Base-by-base conservation (phyloP, 2,797 vertebrate genomes). In the Benthosema pterotum region DNA sequence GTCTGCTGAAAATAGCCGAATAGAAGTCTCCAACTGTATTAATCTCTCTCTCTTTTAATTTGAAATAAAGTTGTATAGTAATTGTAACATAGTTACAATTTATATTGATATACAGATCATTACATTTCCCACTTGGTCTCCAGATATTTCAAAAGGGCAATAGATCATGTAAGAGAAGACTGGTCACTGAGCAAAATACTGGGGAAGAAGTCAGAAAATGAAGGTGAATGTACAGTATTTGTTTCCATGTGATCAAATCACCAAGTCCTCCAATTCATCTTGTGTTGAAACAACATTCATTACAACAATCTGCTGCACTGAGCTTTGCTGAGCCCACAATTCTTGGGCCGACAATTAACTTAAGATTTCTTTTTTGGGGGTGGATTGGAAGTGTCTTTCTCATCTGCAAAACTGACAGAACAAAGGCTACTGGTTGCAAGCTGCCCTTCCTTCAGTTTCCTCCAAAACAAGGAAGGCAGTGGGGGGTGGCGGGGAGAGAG, bases 291-390 rank as follows among this genome's bases (percentile, higher is more conserved):
- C 54, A 63, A 60, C 70, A 67, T 82, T 83, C 76, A 76, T 79
- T 72, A 77, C 12, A 57, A 63, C 51, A 57, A n/a, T 68, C 66
- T 32, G 63, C 55, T 67, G 60, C 65, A 72, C 51, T 57, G 60
- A 25, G 56, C 71, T 55, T 55, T 68, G 78, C 83, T 83, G 77
- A 85, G 81, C 45, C 61, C 71, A 70, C 74, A 4, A 72, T 86
- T 86, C 50, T 79, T 47, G 69, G 67, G 77, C 57, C 57, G 61
- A 80, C 79, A 83, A 80, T 83, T 86, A 80, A 87, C 80, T 82
- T 68, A 1, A 53, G 14, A 49, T 63, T 77, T 76, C 78, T 56
- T n/a, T 76, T 79, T 56, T n/a, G 72, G 32, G 32, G 32, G 50
- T 57, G 67, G 71, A 60, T 38, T 57, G 67, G 71, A 60, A 28